These are phyloP conservation scores for Automeris io DNA, from an alignment of 2,888 invertebrate species.

Conservation along the genomic window DNA sequence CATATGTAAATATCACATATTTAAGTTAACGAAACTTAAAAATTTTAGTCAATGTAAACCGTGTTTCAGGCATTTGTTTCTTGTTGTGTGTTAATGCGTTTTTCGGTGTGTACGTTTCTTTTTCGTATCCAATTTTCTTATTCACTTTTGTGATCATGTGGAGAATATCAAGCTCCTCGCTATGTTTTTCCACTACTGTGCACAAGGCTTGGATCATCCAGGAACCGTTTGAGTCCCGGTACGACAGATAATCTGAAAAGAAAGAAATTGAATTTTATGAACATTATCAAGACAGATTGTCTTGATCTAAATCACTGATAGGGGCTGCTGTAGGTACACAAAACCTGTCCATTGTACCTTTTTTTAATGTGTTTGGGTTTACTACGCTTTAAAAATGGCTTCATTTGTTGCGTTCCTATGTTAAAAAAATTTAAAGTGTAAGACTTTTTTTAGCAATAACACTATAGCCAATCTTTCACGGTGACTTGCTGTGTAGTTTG, in stretches of 20 bases:
- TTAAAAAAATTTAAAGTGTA: no score
- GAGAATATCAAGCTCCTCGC: constrained; percentile 33
- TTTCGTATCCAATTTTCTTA: constrained; percentile 34
- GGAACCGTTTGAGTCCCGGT: constrained; percentile 39
- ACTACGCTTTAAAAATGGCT: no score
- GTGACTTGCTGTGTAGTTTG: no score
- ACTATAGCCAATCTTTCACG: no score
- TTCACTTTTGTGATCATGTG: constrained; percentile 44
- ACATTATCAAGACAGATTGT: no score
- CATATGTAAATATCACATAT: constrained; percentile 12
- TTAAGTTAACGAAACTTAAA: constrained; percentile 3
- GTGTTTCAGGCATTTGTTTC: constrained; percentile 54
- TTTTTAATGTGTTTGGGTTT: no score
- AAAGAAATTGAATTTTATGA: no score
- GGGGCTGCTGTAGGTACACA: no score
- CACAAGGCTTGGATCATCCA: constrained; percentile 57
- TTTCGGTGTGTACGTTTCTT: constrained; percentile 29
- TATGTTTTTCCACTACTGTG: constrained; percentile 29
- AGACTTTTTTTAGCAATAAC: no score
- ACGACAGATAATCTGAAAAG: constrained; percentile 41
- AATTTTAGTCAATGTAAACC: constrained; percentile 46
- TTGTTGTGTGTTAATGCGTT: constrained; percentile 29
- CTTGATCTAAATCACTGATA: no score
- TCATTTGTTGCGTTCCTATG: no score
- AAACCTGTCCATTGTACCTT: no score